phyloP scores from a whole-genome alignment of 2,888 invertebrate genomes.

The Macropis europaea region DNA sequence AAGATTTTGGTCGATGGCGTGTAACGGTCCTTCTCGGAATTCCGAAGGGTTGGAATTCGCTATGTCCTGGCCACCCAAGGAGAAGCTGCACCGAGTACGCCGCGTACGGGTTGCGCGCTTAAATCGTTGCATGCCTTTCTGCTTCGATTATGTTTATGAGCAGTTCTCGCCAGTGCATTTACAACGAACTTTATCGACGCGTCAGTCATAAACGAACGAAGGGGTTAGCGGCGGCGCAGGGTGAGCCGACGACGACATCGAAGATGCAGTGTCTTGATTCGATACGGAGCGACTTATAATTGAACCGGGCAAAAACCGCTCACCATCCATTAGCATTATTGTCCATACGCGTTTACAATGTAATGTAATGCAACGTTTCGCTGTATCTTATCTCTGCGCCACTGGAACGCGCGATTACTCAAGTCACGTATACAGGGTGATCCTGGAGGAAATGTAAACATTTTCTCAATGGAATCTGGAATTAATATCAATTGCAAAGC shows the following conservation, averaged over 20 bases:
- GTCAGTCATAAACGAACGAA: conserved; percentile 23
- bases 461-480: no score
- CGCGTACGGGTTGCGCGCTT: conserved; percentile 55
- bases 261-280: conserved; percentile 25
- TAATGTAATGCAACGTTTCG: conserved; percentile 5
- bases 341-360: background rate
- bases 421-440: no score
- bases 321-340: conserved; percentile 10
- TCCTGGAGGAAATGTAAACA: no score
- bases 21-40: conserved; percentile 63
- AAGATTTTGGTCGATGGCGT: no score
- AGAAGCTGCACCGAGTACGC: conserved; percentile 62
- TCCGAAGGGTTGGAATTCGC: conserved; percentile 70
- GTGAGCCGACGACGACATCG: conserved; percentile 1
- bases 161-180: conserved; percentile 50
- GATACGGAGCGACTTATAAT: conserved; percentile 17
- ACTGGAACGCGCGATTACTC: no score
- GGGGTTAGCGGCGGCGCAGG: background rate
- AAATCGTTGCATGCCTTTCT: conserved; percentile 43
- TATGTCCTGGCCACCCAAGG: conserved; percentile 73
- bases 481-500: no score
- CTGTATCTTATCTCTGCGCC: background rate
- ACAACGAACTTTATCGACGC: conserved; percentile 53
- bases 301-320: conserved; percentile 4
- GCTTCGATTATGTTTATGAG: conserved; percentile 60